Base-by-base conservation (phyloP, 2,888 invertebrate species). In the Mamestra brassicae region DNA sequence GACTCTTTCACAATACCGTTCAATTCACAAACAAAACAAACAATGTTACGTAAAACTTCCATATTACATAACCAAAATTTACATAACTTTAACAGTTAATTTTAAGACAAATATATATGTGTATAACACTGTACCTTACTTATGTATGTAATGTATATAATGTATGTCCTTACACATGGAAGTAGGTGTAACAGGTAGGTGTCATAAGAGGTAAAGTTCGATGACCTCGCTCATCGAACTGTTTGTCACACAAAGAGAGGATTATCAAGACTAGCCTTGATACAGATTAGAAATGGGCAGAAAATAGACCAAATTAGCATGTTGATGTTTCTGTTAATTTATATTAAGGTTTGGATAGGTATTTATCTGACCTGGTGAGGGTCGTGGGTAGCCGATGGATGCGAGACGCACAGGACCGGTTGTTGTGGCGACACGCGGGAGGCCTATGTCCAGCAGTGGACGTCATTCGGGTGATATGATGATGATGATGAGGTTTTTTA, bases 191-290 rank as follows among this genome's bases (percentile, higher is more conserved):
- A 26, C 8, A 74, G 58, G 71, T 52, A 54, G 65, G 71, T 73
- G 71, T 78, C 38, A 50, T 10, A 70, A 65, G 62, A 62, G 55
- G 47, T 13, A 34, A 62, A 79, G 68, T 85, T 26, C 26, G 26
- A 26, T 26, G 26, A 26, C 26, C 26, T 26, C 26, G 26, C 26
- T 26, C 63, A 50, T 68, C 68, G 84, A 84, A 80, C 81, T 76
- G 54, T 34, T 54, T 62, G 58, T 73, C 62, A 58, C 67, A 63
- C 63, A 47, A 55, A 17, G 15, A 57, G 11, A 63, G 38, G 15
- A 73, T 50, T 74, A 62, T 62, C 3, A 7, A 61, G 13, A 38
- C 26, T 34, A 47, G n/a, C 62, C 55, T 62, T 73, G 47, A 50
- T 62, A 55, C 3, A 4, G 7, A 38, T 47, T 73, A 38, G 42